Percentiles rank a stretch among this genome's conserved stretches.
These are phyloP conservation scores for Euproctis similis DNA, from an alignment of 2,888 invertebrate species.

Conservation along the genomic window DNA sequence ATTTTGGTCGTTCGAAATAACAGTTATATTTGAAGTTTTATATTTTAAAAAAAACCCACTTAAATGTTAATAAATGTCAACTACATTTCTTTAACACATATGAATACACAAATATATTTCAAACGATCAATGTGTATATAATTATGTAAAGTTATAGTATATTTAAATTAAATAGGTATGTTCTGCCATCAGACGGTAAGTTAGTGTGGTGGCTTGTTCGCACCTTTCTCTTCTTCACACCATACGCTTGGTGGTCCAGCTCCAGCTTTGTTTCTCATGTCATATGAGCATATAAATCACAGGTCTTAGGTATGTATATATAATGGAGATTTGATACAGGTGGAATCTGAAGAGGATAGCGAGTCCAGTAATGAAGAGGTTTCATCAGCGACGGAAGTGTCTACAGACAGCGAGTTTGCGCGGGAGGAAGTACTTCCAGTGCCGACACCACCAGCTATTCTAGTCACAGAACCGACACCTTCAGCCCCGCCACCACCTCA, in stretches of 20 bases:
- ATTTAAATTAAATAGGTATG: background rate
- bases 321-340: conserved; percentile 35
- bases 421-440: conserved; percentile 84
- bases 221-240: conserved; percentile 18
- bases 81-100: too few relatives aligned
- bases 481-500: conserved; percentile 79
- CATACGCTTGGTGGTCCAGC: conserved; percentile 3
- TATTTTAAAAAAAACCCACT: too few relatives aligned
- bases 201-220: conserved; percentile 48
- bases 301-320: conserved; percentile 7
- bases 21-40: too few relatives aligned
- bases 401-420: conserved; percentile 94
- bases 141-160: conserved; percentile 13
- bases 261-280: conserved; percentile 8
- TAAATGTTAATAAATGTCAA: too few relatives aligned
- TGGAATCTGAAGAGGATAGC: conserved; percentile 71
- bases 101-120: conserved; percentile 1
- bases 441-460: conserved; percentile 84
- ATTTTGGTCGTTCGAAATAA: conserved; percentile 10
- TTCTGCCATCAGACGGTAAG: conserved; percentile 44
- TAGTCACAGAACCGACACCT: conserved; percentile 86
- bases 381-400: conserved; percentile 93
- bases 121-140: conserved; percentile 16
- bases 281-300: conserved; percentile 4
- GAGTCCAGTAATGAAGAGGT: conserved; percentile 83